phyloP scores from a whole-genome alignment of 2,113 vertebrate species.

The Ailuropoda melanoleuca region DNA sequence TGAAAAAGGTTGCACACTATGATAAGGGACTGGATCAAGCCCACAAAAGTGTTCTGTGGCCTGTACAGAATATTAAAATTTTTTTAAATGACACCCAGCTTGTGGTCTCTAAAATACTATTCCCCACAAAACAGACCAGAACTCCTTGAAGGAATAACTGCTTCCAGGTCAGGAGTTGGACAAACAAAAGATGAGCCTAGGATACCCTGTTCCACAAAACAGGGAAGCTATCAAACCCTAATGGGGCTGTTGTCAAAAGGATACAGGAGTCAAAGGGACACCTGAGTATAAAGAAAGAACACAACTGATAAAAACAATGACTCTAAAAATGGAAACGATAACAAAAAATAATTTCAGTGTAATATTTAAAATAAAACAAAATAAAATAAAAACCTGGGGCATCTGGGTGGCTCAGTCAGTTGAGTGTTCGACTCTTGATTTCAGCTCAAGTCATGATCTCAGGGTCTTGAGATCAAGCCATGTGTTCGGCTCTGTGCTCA shows the following conservation, averaged over 20 bases:
- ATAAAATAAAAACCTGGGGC: neutral
- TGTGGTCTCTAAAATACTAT: conserved; percentile 12
- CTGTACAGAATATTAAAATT: neutral
- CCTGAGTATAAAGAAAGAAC: neutral
- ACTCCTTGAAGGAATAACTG: neutral
- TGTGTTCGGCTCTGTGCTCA: neutral
- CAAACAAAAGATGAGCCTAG: neutral
- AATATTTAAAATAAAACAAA: neutral
- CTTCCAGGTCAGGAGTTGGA: neutral
- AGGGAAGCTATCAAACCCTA: neutral
- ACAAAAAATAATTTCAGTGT: neutral
- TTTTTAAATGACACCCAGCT: neutral
- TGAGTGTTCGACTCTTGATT: neutral
- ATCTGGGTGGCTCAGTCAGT: neutral
- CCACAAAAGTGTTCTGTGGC: neutral
- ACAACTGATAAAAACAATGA: neutral
- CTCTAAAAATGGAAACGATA: neutral
- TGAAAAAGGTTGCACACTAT: neutral
- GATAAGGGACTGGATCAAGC: neutral
- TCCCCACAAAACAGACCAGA: neutral
- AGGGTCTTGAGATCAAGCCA: neutral
- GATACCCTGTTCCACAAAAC: neutral
- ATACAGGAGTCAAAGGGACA: neutral
- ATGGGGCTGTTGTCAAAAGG: neutral
- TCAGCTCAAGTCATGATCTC: too few species aligned